Conservation (phyloP, 2,888 invertebrate species). For the Drosophila sordidula region DNA sequence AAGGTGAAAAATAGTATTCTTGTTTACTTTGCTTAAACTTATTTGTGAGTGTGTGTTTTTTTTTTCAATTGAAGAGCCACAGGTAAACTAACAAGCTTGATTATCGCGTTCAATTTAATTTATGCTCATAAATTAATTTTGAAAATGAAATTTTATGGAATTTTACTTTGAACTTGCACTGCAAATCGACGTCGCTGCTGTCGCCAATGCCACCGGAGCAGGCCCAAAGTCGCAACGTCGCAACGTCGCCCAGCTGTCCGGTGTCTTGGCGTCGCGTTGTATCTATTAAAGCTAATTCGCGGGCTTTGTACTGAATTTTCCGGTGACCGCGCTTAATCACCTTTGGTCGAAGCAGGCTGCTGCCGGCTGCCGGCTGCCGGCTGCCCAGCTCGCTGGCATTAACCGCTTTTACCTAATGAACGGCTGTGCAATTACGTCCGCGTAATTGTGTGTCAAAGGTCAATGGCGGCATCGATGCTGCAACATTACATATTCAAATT, state of each 20-base stretch:
- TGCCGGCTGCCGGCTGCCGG: constrained; percentile 4
- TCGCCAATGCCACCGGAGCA: constrained; percentile 18
- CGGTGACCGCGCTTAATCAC: constrained; percentile 22
- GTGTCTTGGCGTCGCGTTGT: constrained; percentile 28
- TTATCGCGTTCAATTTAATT: constrained; percentile 59
- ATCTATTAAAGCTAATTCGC: constrained; percentile 57
- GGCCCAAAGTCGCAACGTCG: constrained; percentile 1
- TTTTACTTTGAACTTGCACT: constrained; percentile 72
- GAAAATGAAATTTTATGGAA: constrained; percentile 75
- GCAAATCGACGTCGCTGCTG: constrained; percentile 24
- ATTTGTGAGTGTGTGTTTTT: constrained; percentile 14
- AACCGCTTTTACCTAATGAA: constrained; percentile 28
- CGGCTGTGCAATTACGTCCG: constrained; percentile 39
- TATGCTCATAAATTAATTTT: constrained; percentile 78
- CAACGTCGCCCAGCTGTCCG: constrained; percentile 32
- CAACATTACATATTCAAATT: constrained; percentile 36
- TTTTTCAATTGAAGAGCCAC: constrained; percentile 24
- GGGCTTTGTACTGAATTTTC: constrained; percentile 30
- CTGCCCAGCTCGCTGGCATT: not conserved
- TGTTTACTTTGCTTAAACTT: constrained; percentile 21
- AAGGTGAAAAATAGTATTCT: not conserved
- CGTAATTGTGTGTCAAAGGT: constrained; percentile 53
- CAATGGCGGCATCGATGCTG: constrained; percentile 31
- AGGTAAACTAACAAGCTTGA: constrained; percentile 42
- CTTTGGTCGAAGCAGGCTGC: not conserved